Conservation (phyloP, 2,888 invertebrate species). For the Griposia aprilina region DNA sequence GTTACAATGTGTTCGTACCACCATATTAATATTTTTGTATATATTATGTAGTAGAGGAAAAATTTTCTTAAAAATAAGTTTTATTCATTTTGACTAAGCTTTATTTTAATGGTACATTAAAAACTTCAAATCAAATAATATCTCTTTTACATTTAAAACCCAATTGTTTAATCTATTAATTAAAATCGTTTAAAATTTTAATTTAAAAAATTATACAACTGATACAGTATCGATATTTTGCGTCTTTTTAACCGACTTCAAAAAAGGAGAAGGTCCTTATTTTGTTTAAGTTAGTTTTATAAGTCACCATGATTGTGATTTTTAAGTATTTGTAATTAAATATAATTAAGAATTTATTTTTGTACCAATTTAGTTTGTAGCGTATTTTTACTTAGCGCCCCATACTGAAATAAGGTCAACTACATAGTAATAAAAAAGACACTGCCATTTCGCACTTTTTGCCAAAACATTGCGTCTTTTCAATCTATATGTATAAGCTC, state of each 20-base stretch:
- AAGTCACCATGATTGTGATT: conserved; percentile 88
- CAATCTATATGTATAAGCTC: conserved; percentile 52
- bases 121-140: conserved; percentile 40
- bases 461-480: conserved; percentile 65
- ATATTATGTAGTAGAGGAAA: conserved; percentile 69
- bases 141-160: conserved; percentile 9
- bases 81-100: conserved; percentile 48
- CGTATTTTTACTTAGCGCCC: conserved; percentile 63
- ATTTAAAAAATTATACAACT: conserved; percentile 52
- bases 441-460: conserved; percentile 86
- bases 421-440: conserved; percentile 66
- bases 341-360: conserved; percentile 84
- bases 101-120: conserved; percentile 54
- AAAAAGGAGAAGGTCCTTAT: not conserved
- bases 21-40: conserved; percentile 76
- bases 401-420: conserved; percentile 69
- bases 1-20: conserved; percentile 80
- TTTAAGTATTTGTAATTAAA: conserved; percentile 78
- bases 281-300: conserved; percentile 70
- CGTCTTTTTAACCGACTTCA: conserved; percentile 43
- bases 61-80: conserved; percentile 54
- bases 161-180: conserved; percentile 16
- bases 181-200: not conserved
- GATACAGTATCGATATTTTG: conserved; percentile 37
- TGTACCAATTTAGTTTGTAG: conserved; percentile 81